phyloP scores from a whole-genome alignment of 2,797 vertebrate genomes.

The Sebastolobus alascanus region DNA sequence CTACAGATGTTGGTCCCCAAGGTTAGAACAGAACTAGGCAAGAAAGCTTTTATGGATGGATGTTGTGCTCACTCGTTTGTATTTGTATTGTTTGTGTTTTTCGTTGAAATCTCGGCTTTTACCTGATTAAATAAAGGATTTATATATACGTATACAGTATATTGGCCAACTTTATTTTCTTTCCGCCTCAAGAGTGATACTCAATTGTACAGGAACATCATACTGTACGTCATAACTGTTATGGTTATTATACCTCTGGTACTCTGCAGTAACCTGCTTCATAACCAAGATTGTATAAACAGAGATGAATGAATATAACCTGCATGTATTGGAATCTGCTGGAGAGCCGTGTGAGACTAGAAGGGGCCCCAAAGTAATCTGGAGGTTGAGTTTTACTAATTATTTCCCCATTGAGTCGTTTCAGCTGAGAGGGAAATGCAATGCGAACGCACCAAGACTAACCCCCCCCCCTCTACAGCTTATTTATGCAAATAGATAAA shows the following conservation, averaged over 20 bases:
- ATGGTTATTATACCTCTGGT: conserved; percentile 30
- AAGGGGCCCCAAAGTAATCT: conserved; percentile 57
- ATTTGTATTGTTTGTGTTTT: not conserved
- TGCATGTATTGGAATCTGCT: conserved; percentile 32
- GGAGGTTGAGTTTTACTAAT: conserved; percentile 50
- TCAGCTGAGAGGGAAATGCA: conserved; percentile 32
- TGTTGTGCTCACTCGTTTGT: not conserved
- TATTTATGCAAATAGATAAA: conserved; percentile 37
- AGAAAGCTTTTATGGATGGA: not conserved
- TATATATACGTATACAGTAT: not conserved
- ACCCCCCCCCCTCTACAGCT: not conserved
- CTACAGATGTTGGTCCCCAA: not conserved
- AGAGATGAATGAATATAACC: conserved; percentile 40
- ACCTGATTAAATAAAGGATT: not conserved
- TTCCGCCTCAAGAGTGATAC: not conserved
- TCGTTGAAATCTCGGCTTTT: not conserved
- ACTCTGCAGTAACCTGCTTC: conserved; percentile 16
- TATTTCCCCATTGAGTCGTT: conserved; percentile 49
- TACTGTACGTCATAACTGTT: not conserved
- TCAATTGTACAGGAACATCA: conserved; percentile 1
- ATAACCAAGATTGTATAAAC: conserved; percentile 11
- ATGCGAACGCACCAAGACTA: not conserved
- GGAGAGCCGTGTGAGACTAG: conserved; percentile 35
- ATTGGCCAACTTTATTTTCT: not conserved
- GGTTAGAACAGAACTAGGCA: not conserved